Conservation (phyloP, 2,113 vertebrate genomes). For the Formicarius rufipectus region DNA sequence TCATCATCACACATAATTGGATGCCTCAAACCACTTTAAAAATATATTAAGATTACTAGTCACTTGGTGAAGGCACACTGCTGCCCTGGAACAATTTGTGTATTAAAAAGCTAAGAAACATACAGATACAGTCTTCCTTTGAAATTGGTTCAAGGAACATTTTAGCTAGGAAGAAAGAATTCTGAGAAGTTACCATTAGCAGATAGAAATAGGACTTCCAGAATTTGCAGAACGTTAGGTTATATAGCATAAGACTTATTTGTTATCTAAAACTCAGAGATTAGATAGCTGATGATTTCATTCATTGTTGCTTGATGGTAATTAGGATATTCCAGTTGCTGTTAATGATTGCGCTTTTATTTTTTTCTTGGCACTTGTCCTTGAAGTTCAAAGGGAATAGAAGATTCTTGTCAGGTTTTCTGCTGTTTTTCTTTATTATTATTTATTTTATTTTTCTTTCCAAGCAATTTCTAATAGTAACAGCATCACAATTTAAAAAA, state of each 20-base stretch:
- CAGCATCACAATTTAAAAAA: not conserved
- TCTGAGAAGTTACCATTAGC: not conserved
- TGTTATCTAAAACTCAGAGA: not conserved
- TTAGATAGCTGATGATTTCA: not conserved
- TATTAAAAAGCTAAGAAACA: not conserved
- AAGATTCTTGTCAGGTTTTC: not conserved
- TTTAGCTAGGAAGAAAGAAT: not conserved
- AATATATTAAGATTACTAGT: not conserved
- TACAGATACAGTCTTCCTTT: not conserved
- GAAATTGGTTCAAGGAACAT: not conserved
- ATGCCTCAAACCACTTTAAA: not conserved
- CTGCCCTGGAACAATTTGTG: not conserved
- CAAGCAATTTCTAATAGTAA: not conserved
- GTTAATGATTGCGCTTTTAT: not conserved
- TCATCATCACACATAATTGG: not conserved
- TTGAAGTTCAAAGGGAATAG: not conserved
- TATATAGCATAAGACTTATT: not conserved
- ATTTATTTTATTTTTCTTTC: not conserved
- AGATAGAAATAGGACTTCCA: not conserved
- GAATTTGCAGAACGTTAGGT: not conserved
- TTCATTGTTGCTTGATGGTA: not conserved
- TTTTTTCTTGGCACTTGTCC: not conserved
- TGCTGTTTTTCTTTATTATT: not conserved
- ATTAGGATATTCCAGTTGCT: not conserved
- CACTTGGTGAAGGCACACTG: not conserved